These are phyloP conservation scores for Hyles vespertilio DNA, from an alignment of 1,140 invertebrate species.

Conservation along the genomic window DNA sequence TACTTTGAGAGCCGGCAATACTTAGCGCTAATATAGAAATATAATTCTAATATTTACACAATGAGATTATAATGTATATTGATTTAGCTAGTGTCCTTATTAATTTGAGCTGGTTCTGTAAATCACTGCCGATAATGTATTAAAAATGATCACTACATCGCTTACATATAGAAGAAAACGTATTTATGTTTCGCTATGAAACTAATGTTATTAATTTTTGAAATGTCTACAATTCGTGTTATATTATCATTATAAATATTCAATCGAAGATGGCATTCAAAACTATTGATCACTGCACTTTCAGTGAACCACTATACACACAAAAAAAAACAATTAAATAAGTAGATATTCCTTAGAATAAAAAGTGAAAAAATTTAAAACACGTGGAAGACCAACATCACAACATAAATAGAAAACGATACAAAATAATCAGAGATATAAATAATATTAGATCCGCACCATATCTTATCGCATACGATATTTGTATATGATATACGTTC, in stretches of 20 bases:
- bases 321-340: constrained; percentile 52
- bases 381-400: constrained; percentile 73
- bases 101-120: constrained; percentile 66
- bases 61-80: constrained; percentile 69
- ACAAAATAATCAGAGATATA: constrained; percentile 45
- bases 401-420: constrained; percentile 70
- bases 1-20: constrained; percentile 74
- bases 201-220: constrained; percentile 20
- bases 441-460: constrained; percentile 19
- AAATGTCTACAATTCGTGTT: constrained; percentile 22
- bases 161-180: constrained; percentile 18
- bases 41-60: constrained; percentile 70
- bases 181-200: constrained; percentile 4
- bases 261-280: constrained; percentile 46
- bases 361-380: constrained; percentile 51
- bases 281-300: constrained; percentile 39
- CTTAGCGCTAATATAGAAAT: constrained; percentile 55
- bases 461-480: too few species aligned
- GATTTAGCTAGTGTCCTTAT: constrained; percentile 69
- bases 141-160: constrained; percentile 35
- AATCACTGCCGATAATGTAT: constrained; percentile 33
- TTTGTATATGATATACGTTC: too few species aligned
- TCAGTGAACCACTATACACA: constrained; percentile 58
- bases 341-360: constrained; percentile 62
- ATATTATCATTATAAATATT: constrained; percentile 5